A percentile compares a stretch with the other conserved stretches of the same genome.
phyloP scores from a whole-genome alignment of 2,113 vertebrate genomes.

The Silurus glanis region DNA sequence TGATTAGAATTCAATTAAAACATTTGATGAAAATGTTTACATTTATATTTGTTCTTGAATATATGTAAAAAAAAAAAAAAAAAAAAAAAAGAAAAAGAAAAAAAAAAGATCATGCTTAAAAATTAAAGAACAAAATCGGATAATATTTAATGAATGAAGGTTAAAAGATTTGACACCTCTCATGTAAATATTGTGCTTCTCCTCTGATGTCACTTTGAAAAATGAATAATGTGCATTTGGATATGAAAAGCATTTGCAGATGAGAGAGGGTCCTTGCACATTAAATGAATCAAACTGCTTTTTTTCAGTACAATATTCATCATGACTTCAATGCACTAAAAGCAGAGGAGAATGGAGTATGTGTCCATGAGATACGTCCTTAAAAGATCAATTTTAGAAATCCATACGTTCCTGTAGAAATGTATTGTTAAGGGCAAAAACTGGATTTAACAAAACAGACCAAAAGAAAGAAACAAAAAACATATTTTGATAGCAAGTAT shows the following conservation, averaged over 20 bases:
- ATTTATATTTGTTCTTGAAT: background rate
- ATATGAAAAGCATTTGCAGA: slow-evolving; percentile 34
- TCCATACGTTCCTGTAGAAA: background rate
- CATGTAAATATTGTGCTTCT: background rate
- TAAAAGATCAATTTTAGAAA: background rate
- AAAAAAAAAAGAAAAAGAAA: background rate
- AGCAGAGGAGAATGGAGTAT: background rate
- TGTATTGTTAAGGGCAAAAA: background rate
- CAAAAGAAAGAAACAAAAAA: background rate
- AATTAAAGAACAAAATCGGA: background rate
- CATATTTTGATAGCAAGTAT: background rate
- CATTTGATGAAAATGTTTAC: background rate
- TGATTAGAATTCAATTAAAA: background rate
- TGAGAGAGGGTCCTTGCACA: background rate
- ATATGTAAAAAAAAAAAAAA: background rate
- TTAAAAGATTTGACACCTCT: background rate
- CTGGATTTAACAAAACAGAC: background rate
- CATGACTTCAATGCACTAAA: slow-evolving; percentile 22
- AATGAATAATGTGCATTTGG: slow-evolving; percentile 31
- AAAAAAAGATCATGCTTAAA: background rate
- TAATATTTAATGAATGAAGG: slow-evolving; percentile 8
- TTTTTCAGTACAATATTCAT: slow-evolving; percentile 15
- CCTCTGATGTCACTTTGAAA: slow-evolving; percentile 28
- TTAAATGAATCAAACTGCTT: slow-evolving; percentile 16
- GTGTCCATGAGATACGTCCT: background rate